Conservation (phyloP, 2,797 vertebrate species). For the Poeciliopsis turneri region DNA sequence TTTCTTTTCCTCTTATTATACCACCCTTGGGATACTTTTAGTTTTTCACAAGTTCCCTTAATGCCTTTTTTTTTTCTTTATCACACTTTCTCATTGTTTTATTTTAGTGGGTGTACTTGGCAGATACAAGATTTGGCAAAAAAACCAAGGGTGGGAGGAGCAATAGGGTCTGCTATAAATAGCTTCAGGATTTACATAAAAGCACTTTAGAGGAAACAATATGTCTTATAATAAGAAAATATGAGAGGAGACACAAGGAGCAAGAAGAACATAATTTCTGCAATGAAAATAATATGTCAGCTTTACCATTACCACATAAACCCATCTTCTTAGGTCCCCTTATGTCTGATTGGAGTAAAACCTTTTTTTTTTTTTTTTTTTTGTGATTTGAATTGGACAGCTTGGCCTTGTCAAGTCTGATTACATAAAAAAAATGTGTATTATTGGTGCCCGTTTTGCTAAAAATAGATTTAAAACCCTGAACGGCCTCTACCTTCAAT, state of each 20-base stretch:
- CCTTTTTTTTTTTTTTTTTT: slow-evolving; percentile 18
- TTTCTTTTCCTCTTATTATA: slow-evolving; percentile 19
- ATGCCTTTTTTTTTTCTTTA: slow-evolving; percentile 2
- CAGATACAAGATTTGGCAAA: slow-evolving; percentile 4
- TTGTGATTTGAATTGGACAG: slow-evolving; percentile 52
- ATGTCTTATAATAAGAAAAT: slow-evolving; percentile 6
- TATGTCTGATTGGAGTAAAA: slow-evolving; percentile 25
- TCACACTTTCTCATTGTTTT: slow-evolving; percentile 14
- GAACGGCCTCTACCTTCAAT: slow-evolving; percentile 23
- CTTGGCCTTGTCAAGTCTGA: slow-evolving; percentile 45
- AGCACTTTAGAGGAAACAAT: slow-evolving; percentile 9
- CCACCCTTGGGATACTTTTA: slow-evolving; percentile 41
- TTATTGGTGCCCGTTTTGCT: slow-evolving; percentile 43
- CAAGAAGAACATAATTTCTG: slow-evolving; percentile 2
- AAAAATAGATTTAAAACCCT: slow-evolving; percentile 37
- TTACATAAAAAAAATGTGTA: slow-evolving; percentile 50
- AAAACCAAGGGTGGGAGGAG: slow-evolving; percentile 3
- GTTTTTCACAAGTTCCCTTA: slow-evolving; percentile 15
- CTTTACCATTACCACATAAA: neutral
- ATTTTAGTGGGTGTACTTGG: slow-evolving; percentile 15
- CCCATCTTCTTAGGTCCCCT: slow-evolving; percentile 9
- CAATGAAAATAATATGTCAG: slow-evolving; percentile 22
- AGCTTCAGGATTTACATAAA: slow-evolving; percentile 12
- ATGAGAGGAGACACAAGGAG: neutral
- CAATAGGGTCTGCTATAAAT: slow-evolving; percentile 9